A percentile compares a stretch with the other conserved stretches of the same genome.
These are phyloP conservation scores for Chesias legatella DNA, from an alignment of 2,888 invertebrate species.

Conservation along the genomic window DNA sequence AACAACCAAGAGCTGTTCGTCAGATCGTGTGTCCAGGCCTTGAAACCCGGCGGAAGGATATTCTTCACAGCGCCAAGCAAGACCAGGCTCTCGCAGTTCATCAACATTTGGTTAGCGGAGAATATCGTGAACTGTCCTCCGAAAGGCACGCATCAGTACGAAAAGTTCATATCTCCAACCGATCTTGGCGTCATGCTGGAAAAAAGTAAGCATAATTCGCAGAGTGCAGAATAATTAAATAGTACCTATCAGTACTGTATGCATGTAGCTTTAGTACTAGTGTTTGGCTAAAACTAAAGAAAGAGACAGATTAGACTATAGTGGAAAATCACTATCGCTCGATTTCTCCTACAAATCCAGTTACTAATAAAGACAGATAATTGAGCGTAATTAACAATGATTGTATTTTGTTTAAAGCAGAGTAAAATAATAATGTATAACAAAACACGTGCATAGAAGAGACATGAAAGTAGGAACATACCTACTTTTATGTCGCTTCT, in stretches of 20 bases:
- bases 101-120: slow-evolving; percentile 87
- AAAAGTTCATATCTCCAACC: slow-evolving; percentile 90
- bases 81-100: slow-evolving; percentile 82
- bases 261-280: too few relatives aligned
- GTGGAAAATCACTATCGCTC: too few relatives aligned
- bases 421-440: too few relatives aligned
- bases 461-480: too few relatives aligned
- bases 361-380: too few relatives aligned
- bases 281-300: too few relatives aligned
- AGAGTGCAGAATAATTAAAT: neutral
- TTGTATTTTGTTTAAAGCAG: too few relatives aligned
- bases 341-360: too few relatives aligned
- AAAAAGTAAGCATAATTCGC: slow-evolving; percentile 81
- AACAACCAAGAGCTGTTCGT: slow-evolving; percentile 85
- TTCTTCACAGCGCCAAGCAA: slow-evolving; percentile 85
- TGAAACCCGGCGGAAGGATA: slow-evolving; percentile 85
- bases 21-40: slow-evolving; percentile 80
- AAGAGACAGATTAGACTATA: too few relatives aligned
- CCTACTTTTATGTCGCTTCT: too few relatives aligned
- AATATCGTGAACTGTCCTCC: slow-evolving; percentile 86
- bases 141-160: slow-evolving; percentile 93
- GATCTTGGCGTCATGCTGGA: slow-evolving; percentile 86
- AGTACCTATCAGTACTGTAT: neutral
- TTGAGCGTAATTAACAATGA: too few relatives aligned
- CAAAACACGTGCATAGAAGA: too few relatives aligned